These are phyloP conservation scores for Gasteruption jaculator DNA, from an alignment of 2,888 invertebrate species.

Conservation along the genomic window DNA sequence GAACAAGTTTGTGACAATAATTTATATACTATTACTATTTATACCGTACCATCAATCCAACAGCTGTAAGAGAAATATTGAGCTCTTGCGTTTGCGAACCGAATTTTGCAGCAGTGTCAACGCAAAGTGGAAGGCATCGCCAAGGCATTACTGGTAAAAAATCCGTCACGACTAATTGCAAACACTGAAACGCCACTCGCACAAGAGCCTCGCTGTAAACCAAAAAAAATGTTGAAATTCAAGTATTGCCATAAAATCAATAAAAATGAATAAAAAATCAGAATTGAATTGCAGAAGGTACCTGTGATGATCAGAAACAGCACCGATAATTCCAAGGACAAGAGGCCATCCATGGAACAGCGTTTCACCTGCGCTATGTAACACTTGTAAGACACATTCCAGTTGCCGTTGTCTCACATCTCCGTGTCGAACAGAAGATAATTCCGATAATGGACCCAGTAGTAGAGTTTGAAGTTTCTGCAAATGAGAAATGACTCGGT, in stretches of 20 bases:
- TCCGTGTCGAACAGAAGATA: slow-evolving; percentile 84
- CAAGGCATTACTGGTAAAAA: slow-evolving; percentile 90
- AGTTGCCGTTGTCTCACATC: slow-evolving; percentile 94
- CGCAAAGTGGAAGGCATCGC: slow-evolving; percentile 83
- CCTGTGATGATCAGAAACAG: slow-evolving; percentile 90
- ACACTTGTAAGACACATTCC: slow-evolving; percentile 87
- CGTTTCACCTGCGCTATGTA: slow-evolving; percentile 90
- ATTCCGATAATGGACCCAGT: slow-evolving; percentile 84
- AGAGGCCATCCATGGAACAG: slow-evolving; percentile 93
- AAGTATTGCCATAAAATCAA: slow-evolving; percentile 8
- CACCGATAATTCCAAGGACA: slow-evolving; percentile 91
- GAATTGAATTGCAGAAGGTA: no score
- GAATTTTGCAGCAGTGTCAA: slow-evolving; percentile 92
- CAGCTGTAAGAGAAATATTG: slow-evolving; percentile 95
- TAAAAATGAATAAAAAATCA: no score
- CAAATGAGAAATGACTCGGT: slow-evolving; percentile 10
- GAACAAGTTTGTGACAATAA: slow-evolving; percentile 7
- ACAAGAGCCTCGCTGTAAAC: slow-evolving; percentile 76
- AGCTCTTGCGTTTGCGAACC: slow-evolving; percentile 94
- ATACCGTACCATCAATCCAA: slow-evolving; percentile 94
- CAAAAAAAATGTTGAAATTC: slow-evolving; percentile 18
- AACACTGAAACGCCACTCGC: slow-evolving; percentile 91
- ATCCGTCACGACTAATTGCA: slow-evolving; percentile 92
- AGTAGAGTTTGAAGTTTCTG: slow-evolving; percentile 80
- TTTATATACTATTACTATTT: no score